Percentiles rank a stretch among this genome's conserved stretches.
Conservation (phyloP, 2,113 vertebrate species). For the Cervus canadensis region DNA sequence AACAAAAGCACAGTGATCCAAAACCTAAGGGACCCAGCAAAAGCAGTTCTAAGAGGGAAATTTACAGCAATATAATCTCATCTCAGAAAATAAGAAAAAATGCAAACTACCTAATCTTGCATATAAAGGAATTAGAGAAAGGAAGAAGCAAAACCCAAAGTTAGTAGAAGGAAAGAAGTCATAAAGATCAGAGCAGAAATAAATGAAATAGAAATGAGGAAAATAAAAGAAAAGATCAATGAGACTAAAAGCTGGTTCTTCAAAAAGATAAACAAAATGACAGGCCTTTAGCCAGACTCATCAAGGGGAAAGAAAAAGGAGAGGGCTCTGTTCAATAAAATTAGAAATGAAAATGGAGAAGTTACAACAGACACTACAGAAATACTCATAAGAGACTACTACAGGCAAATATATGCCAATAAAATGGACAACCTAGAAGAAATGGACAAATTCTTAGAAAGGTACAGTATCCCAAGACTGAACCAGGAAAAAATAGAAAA, state of each 20-base stretch:
- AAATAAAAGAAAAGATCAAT: neutral
- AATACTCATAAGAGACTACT: neutral
- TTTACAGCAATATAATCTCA: neutral
- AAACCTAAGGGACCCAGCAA: neutral
- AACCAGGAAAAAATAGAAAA: neutral
- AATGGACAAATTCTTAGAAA: neutral
- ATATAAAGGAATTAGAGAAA: neutral
- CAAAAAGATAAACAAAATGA: neutral
- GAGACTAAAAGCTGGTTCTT: neutral
- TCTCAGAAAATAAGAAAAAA: neutral
- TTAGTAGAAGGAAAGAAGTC: neutral
- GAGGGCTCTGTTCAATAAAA: neutral
- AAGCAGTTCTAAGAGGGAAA: neutral
- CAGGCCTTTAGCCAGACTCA: neutral
- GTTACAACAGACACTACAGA: neutral
- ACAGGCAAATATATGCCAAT: neutral
- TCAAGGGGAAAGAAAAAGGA: neutral
- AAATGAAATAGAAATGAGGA: neutral
- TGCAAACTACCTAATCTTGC: neutral
- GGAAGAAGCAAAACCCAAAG: neutral
- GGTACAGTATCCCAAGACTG: neutral
- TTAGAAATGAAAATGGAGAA: neutral
- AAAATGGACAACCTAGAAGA: neutral
- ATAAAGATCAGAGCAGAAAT: neutral
- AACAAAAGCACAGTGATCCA: neutral